Evolutionary conservation across 2,113 vertebrate species (phyloP).

Genomic region (Catharus minimus): DNA sequence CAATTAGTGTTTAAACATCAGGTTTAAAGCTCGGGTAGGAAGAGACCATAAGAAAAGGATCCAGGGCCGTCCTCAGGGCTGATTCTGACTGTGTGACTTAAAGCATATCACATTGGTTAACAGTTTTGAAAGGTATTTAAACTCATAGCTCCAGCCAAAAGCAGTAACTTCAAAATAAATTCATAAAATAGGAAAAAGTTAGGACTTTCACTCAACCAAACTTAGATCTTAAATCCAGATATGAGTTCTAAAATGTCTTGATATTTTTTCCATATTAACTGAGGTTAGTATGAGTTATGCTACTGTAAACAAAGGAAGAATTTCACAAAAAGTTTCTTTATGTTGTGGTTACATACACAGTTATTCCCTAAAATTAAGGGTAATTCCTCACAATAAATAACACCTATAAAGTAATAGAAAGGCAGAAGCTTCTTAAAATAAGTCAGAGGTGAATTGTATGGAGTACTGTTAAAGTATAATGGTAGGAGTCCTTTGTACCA

Average conservation of each 20-base stretch:
- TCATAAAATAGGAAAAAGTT: not conserved
- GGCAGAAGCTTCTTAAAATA: not conserved
- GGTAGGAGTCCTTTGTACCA: not conserved
- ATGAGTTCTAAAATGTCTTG: not conserved
- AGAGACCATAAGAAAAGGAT: not conserved
- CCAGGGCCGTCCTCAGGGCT: not conserved
- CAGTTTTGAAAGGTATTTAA: not conserved
- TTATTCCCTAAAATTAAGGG: not conserved
- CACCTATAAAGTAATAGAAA: not conserved
- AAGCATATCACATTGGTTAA: not conserved
- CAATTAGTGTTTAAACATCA: not conserved
- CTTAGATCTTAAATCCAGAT: not conserved
- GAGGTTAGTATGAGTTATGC: not conserved
- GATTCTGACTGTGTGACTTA: not conserved
- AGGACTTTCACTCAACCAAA: not conserved
- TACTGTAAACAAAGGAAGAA: not conserved
- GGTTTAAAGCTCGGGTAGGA: not conserved
- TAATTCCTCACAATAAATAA: not conserved
- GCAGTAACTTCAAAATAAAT: not conserved
- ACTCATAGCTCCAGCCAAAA: not conserved
- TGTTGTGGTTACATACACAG: constrained; percentile 3
- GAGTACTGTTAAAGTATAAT: not conserved
- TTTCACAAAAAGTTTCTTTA: not conserved
- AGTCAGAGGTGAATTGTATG: not conserved
- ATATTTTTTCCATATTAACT: not conserved